These are phyloP conservation scores for Porites rus DNA, from an alignment of 92 coral and sea anemone species.

Conservation along the genomic window DNA sequence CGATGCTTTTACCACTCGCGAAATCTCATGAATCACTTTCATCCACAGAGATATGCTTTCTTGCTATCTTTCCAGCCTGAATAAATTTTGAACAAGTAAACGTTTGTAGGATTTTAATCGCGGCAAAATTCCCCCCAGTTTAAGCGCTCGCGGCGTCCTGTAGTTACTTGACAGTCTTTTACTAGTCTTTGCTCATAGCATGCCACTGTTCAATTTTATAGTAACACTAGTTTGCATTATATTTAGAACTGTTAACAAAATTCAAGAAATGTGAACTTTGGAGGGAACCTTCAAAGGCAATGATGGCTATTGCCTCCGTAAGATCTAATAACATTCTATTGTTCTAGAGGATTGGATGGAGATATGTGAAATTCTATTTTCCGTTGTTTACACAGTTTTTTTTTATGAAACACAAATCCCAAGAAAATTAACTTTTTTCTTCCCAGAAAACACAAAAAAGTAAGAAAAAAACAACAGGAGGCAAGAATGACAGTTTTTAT, in stretches of 20 bases:
- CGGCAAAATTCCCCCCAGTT: too few relatives aligned
- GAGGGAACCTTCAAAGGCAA: neutral
- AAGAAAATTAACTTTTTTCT: slow-evolving; percentile 9
- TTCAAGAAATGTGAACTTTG: neutral
- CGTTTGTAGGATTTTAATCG: too few relatives aligned
- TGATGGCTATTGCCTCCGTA: neutral
- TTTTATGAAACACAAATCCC: neutral
- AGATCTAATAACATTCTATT: too few relatives aligned
- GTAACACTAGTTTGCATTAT: neutral
- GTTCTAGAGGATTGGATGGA: neutral
- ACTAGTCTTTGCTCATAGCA: too few relatives aligned
- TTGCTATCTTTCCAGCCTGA: too few relatives aligned
- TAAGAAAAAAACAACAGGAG: neutral
- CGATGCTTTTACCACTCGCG: too few relatives aligned
- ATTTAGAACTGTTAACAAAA: neutral
- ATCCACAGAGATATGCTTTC: too few relatives aligned
- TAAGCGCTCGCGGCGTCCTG: too few relatives aligned
- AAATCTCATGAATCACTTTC: too few relatives aligned
- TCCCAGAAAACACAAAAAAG: neutral
- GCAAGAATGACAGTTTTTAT: slow-evolving; percentile 25
- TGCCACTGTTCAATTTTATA: too few relatives aligned
- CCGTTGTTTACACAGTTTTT: neutral
- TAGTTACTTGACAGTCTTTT: too few relatives aligned
- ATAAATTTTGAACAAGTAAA: too few relatives aligned
- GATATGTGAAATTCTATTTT: neutral